Evolutionary conservation across 2,888 invertebrate species (phyloP).

Genomic region (Drosophila subsilvestris): DNA sequence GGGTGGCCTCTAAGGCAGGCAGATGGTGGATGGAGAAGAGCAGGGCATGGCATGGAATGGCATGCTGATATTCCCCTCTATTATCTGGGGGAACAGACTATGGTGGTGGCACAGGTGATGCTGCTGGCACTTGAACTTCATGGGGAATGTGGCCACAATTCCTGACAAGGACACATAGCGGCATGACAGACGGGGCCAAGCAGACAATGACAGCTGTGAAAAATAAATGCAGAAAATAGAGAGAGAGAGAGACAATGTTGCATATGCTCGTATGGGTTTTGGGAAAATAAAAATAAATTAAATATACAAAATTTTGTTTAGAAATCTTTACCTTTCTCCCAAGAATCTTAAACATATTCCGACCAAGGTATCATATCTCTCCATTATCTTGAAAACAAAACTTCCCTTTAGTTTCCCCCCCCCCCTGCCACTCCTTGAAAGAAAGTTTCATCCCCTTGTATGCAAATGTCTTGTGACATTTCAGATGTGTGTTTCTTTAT

Average conservation of each 20-base stretch:
- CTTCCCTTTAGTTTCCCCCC: slow-evolving; percentile 1
- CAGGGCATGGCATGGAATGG: too few species aligned
- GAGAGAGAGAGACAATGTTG: slow-evolving; percentile 27
- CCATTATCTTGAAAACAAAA: slow-evolving; percentile 24
- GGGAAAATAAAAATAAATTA: background rate
- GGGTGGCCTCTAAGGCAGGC: slow-evolving; percentile 58
- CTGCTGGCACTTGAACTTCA: slow-evolving; percentile 41
- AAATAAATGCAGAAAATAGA: slow-evolving; percentile 13
- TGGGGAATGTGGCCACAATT: slow-evolving; percentile 32
- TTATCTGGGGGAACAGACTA: background rate
- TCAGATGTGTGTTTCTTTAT: slow-evolving; percentile 64
- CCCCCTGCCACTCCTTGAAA: background rate
- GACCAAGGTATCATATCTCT: slow-evolving; percentile 33
- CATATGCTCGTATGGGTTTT: slow-evolving; percentile 6
- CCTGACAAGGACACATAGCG: slow-evolving; percentile 39
- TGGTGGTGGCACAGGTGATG: slow-evolving; percentile 30
- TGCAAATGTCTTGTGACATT: slow-evolving; percentile 61
- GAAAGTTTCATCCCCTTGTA: slow-evolving; percentile 48
- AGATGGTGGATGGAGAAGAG: background rate
- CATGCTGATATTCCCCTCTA: background rate
- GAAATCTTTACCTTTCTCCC: background rate
- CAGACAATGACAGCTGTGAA: slow-evolving; percentile 19
- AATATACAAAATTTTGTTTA: background rate
- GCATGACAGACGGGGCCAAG: slow-evolving; percentile 25
- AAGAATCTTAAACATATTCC: background rate